Evolutionary conservation across 2,888 invertebrate genomes (phyloP).

Genomic region (Volucella bombylans): DNA sequence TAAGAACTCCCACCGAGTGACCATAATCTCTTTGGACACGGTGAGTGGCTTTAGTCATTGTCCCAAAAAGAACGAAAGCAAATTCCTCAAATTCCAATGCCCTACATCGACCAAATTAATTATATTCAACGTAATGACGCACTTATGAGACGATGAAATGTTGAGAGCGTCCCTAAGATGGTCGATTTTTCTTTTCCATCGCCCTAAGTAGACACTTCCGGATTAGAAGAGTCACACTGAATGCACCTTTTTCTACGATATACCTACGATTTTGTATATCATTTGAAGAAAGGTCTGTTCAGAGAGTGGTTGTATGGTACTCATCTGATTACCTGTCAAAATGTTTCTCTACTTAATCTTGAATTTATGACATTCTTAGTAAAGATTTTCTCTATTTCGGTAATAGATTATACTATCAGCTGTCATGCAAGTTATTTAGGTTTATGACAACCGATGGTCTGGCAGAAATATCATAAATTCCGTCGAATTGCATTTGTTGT

Average conservation of each 20-base stretch:
- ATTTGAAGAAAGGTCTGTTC: neutral
- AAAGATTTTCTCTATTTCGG: slow-evolving; percentile 19
- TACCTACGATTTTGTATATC: too few relatives aligned
- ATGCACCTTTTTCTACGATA: slow-evolving; percentile 43
- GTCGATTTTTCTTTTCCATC: slow-evolving; percentile 8
- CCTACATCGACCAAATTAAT: slow-evolving; percentile 47
- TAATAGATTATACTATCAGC: slow-evolving; percentile 31
- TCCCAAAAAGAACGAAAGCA: slow-evolving; percentile 28
- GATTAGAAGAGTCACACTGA: slow-evolving; percentile 41
- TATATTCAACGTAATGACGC: slow-evolving; percentile 69
- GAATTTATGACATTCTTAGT: slow-evolving; percentile 60
- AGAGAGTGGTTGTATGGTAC: slow-evolving; percentile 6
- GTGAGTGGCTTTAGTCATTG: slow-evolving; percentile 53
- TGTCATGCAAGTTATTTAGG: slow-evolving; percentile 49
- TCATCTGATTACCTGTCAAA: slow-evolving; percentile 65
- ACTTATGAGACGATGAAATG: slow-evolving; percentile 67
- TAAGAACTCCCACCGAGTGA: slow-evolving; percentile 63
- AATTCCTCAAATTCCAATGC: slow-evolving; percentile 45
- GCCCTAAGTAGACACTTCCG: slow-evolving; percentile 59
- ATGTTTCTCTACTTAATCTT: slow-evolving; percentile 58
- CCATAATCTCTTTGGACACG: slow-evolving; percentile 65
- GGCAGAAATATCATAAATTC: slow-evolving; percentile 63
- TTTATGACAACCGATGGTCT: slow-evolving; percentile 43
- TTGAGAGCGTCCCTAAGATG: slow-evolving; percentile 42
- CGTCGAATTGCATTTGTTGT: slow-evolving; percentile 60